These are phyloP conservation scores for Choreutis nemorana DNA, from an alignment of 2,888 invertebrate species.

Conservation along the genomic window DNA sequence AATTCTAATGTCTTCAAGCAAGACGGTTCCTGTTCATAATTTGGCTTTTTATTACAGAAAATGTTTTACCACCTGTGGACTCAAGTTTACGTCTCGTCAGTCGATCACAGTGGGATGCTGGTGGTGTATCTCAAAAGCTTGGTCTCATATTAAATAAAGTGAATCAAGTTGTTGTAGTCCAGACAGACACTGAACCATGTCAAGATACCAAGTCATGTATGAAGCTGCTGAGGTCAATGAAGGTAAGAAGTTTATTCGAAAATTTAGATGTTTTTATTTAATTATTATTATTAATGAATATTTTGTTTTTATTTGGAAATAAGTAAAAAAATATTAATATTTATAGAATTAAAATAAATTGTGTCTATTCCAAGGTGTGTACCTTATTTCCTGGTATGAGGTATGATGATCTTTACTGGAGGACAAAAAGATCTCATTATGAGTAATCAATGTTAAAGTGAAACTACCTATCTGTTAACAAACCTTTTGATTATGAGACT, in stretches of 20 bases:
- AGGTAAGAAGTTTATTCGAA: slow-evolving; percentile 26
- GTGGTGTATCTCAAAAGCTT: slow-evolving; percentile 4
- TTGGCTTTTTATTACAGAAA: too few relatives aligned
- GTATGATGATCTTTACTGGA: slow-evolving; percentile 9
- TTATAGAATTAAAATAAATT: too few relatives aligned
- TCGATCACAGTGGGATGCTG: slow-evolving; percentile 21
- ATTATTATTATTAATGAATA: background rate
- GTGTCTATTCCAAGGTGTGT: slow-evolving; percentile 2
- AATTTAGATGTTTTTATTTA: background rate
- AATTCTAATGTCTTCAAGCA: too few relatives aligned
- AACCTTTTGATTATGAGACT: too few relatives aligned
- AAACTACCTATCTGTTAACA: too few relatives aligned
- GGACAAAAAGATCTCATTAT: too few relatives aligned
- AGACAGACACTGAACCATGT: slow-evolving; percentile 46
- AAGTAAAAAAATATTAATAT: too few relatives aligned
- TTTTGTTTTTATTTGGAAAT: background rate
- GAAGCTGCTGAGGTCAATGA: slow-evolving; percentile 31
- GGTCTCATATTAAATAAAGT: slow-evolving; percentile 17
- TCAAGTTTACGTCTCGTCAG: slow-evolving; percentile 24
- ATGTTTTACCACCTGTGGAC: slow-evolving; percentile 34
- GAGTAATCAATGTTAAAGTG: too few relatives aligned
- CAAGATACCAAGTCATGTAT: slow-evolving; percentile 25
- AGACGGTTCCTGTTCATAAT: too few relatives aligned
- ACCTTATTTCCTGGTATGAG: slow-evolving; percentile 8
- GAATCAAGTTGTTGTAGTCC: slow-evolving; percentile 37